These are phyloP conservation scores for Nyctereutes procyonoides DNA, from an alignment of 2,113 vertebrate genomes.

Conservation along the genomic window DNA sequence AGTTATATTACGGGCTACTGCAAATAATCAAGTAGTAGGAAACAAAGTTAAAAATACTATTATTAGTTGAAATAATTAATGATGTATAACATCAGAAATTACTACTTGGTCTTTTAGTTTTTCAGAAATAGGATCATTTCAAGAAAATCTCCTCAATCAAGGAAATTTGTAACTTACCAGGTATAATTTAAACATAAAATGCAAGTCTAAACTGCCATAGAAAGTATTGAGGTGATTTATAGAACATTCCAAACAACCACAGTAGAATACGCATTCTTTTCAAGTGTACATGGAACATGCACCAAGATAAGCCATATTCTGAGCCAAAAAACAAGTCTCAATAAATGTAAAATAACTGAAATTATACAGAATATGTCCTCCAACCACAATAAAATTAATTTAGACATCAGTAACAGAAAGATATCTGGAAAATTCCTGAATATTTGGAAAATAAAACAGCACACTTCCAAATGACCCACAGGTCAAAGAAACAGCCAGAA, in stretches of 20 bases:
- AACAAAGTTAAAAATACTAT: conserved; percentile 17
- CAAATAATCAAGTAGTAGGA: conserved; percentile 29
- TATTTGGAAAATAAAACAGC: conserved; percentile 64
- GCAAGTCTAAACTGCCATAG: neutral
- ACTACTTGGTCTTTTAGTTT: neutral
- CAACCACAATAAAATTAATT: conserved; percentile 56
- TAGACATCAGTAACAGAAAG: conserved; percentile 62
- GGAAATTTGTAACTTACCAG: conserved; percentile 16
- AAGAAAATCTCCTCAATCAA: conserved; percentile 53
- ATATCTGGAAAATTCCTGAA: conserved; percentile 47
- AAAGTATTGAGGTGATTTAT: conserved; percentile 29
- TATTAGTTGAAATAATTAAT: conserved; percentile 35
- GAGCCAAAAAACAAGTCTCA: conserved; percentile 34
- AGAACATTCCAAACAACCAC: conserved; percentile 56
- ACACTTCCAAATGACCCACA: conserved; percentile 41
- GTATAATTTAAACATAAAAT: conserved; percentile 60
- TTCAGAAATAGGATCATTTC: neutral
- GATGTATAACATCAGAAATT: neutral
- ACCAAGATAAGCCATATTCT: conserved; percentile 2
- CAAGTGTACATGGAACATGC: conserved; percentile 18
- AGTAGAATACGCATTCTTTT: conserved; percentile 55
- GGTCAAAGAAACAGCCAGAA: conserved; percentile 31
- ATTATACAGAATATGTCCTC: conserved; percentile 19
- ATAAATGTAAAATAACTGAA: conserved; percentile 45
- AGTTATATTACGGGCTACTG: neutral